Conservation (phyloP, 2,113 vertebrate genomes). For the Nothobranchius kuhntae region DNA sequence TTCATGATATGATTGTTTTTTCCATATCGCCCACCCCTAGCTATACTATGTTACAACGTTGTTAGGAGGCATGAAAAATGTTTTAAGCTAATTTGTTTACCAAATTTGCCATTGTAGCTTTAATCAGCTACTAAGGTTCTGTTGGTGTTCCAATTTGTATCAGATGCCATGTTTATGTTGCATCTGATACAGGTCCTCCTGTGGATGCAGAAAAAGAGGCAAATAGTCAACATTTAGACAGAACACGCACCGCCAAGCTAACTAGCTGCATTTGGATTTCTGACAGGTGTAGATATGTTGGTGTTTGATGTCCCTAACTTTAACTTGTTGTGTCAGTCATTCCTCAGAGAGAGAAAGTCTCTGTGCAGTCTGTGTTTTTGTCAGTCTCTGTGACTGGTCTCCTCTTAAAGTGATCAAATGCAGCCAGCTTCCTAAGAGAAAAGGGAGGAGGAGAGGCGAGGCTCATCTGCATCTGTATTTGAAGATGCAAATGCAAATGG, state of each 20-base stretch:
- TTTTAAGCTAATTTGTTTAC: too few relatives aligned
- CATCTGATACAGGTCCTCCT: constrained; percentile 4
- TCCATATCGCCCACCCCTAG: too few relatives aligned
- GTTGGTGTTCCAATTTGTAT: too few relatives aligned
- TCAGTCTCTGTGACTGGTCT: constrained; percentile 58
- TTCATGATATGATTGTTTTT: too few relatives aligned
- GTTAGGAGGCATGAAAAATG: too few relatives aligned
- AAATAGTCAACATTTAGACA: constrained; percentile 26
- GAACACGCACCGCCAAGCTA: constrained; percentile 33
- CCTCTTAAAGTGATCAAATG: constrained; percentile 76
- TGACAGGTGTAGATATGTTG: constrained; percentile 28
- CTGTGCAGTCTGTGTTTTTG: constrained; percentile 50
- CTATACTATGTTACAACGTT: too few relatives aligned
- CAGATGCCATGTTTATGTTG: neutral
- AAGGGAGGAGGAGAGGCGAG: constrained; percentile 60
- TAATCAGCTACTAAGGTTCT: too few relatives aligned
- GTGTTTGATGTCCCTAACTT: constrained; percentile 60
- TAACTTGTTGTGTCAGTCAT: constrained; percentile 68
- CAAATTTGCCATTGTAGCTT: too few relatives aligned
- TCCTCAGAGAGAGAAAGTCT: constrained; percentile 46
- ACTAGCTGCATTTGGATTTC: constrained; percentile 40
- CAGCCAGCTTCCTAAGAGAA: constrained; percentile 67
- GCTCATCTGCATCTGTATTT: constrained; percentile 70
- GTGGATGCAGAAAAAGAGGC: constrained; percentile 14
- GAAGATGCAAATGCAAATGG: constrained; percentile 77